These are phyloP conservation scores for Porphyrio hochstetteri DNA, from an alignment of 2,113 vertebrate genomes.

Conservation along the genomic window DNA sequence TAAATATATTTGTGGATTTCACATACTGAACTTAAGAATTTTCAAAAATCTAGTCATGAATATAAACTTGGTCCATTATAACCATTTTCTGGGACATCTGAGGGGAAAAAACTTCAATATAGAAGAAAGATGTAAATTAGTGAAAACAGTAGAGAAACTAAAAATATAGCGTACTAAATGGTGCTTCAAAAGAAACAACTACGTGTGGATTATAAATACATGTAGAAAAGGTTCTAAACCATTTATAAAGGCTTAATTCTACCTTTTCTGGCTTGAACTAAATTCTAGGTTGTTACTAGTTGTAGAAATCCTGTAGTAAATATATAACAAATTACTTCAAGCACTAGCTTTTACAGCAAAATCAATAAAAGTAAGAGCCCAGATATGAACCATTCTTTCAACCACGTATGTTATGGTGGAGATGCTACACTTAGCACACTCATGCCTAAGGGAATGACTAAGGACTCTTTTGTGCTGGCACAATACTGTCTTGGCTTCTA, in stretches of 20 bases:
- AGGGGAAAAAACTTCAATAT: not conserved
- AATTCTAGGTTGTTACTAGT: not conserved
- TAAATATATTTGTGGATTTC: not conserved
- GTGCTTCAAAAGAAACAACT: not conserved
- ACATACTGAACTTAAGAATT: not conserved
- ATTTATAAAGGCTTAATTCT: not conserved
- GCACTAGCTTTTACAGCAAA: not conserved
- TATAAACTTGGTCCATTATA: slow-evolving; percentile 4
- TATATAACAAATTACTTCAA: not conserved
- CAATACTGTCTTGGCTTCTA: not conserved
- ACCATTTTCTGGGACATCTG: not conserved
- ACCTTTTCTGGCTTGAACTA: not conserved
- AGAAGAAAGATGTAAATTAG: not conserved
- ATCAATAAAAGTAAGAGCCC: not conserved
- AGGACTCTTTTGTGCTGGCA: not conserved
- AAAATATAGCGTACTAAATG: slow-evolving; percentile 5
- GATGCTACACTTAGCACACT: not conserved
- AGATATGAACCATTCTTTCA: not conserved
- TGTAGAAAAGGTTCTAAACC: not conserved
- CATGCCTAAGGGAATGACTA: not conserved
- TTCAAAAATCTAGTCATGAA: not conserved
- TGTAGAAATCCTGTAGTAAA: not conserved
- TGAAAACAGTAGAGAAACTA: not conserved
- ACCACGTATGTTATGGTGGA: not conserved
- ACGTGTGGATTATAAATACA: not conserved